Evolutionary conservation across 1,140 invertebrate species (phyloP).

Genomic region (Caligus rogercresseyi): DNA sequence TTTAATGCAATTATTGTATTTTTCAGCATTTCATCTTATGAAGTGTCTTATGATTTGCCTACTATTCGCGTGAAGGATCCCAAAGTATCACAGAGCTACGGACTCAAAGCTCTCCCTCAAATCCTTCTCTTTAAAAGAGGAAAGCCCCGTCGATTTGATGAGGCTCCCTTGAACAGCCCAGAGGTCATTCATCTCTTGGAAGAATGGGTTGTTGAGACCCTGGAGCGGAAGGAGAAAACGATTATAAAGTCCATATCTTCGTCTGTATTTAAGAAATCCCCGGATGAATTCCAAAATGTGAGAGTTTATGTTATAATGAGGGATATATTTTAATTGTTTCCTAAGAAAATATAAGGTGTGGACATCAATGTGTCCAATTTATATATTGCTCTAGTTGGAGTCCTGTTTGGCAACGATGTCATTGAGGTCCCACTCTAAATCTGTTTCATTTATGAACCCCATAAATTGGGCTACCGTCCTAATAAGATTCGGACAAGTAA

Average conservation of each 20-base stretch:
- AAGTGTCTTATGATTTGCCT: neutral
- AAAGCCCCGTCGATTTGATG: neutral
- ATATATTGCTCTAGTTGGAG: too few relatives aligned
- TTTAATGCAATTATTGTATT: too few relatives aligned
- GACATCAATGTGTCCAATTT: too few relatives aligned
- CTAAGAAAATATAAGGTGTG: too few relatives aligned
- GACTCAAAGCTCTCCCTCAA: neutral
- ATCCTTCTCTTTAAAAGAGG: constrained; percentile 5
- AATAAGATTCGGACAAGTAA: neutral
- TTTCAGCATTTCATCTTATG: neutral
- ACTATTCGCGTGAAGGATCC: neutral
- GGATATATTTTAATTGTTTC: too few relatives aligned
- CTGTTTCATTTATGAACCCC: too few relatives aligned
- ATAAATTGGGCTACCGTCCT: too few relatives aligned
- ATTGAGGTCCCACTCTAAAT: too few relatives aligned
- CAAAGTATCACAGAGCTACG: neutral
- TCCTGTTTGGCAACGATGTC: too few relatives aligned
- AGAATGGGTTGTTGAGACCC: neutral
- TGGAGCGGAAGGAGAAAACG: neutral
- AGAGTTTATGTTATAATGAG: too few relatives aligned
- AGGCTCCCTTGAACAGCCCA: neutral
- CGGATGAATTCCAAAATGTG: constrained; percentile 9
- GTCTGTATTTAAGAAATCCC: neutral
- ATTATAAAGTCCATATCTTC: neutral
- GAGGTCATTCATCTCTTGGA: neutral